Percentiles rank a stretch among this genome's conserved stretches.
phyloP scores from a whole-genome alignment of 2,113 vertebrate genomes.

The Pachypanchax playfairii region DNA sequence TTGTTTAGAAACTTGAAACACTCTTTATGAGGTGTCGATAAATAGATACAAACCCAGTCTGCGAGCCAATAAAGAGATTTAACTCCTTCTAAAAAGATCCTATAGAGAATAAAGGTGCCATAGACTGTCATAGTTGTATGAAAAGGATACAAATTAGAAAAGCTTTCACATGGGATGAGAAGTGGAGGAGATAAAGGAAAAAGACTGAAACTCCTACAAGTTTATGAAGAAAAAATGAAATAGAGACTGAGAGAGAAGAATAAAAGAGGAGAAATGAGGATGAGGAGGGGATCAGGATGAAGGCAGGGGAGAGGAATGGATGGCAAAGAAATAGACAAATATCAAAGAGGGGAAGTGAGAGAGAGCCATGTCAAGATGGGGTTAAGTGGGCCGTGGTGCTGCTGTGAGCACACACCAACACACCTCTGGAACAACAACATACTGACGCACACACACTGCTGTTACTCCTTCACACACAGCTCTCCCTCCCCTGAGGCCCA shows the following conservation, averaged over 20 bases:
- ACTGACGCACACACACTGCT: constrained; percentile 39
- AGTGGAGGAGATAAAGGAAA: no score
- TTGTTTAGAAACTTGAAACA: constrained; percentile 8
- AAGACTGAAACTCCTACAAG: no score
- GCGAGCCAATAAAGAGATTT: no score
- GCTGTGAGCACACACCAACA: constrained; percentile 31
- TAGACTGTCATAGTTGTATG: no score
- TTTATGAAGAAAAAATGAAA: not conserved
- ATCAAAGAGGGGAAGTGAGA: constrained; percentile 3
- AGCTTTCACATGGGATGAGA: no score
- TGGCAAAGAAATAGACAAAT: constrained; percentile 24
- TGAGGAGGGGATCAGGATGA: constrained; percentile 2
- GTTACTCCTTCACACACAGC: constrained; percentile 30
- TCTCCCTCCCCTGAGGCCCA: constrained; percentile 55
- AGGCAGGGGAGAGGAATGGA: constrained; percentile 18
- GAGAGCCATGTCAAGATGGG: constrained; percentile 67
- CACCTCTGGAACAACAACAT: constrained; percentile 32
- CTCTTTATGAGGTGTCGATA: not conserved
- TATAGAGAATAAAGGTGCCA: no score
- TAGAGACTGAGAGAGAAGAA: constrained; percentile 4
- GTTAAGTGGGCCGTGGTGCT: constrained; percentile 68
- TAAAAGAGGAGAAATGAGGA: not conserved
- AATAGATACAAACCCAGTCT: no score
- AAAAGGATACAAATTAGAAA: no score
- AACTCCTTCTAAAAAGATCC: no score